These are phyloP conservation scores for Sycobia sp. DNA, from an alignment of 1,140 invertebrate species.

Conservation along the genomic window DNA sequence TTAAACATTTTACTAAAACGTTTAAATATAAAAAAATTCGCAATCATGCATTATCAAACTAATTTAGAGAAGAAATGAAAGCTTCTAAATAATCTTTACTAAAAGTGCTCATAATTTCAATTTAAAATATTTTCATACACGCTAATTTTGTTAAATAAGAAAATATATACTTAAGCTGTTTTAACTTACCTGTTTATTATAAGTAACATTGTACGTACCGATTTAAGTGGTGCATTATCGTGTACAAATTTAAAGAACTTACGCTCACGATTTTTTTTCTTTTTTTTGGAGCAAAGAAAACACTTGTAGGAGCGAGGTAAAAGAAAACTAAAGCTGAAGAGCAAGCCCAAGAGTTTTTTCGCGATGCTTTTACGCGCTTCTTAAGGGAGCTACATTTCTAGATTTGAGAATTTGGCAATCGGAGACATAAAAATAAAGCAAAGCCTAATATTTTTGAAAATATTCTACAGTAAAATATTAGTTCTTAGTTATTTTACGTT, in stretches of 20 bases:
- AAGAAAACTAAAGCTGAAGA: slow-evolving; percentile 5
- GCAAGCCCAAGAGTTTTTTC: slow-evolving; percentile 29
- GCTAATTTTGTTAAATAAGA: not conserved
- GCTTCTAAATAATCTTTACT: not conserved
- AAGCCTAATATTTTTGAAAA: not conserved
- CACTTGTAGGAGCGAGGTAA: slow-evolving; percentile 6
- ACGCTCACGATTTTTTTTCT: slow-evolving; percentile 4
- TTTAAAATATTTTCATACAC: slow-evolving; percentile 2
- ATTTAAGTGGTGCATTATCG: slow-evolving; percentile 19
- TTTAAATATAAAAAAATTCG: too few relatives aligned
- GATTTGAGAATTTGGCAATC: not conserved
- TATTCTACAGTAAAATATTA: too few relatives aligned
- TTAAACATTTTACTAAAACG: too few relatives aligned
- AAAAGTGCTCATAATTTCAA: too few relatives aligned
- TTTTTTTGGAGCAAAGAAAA: not conserved
- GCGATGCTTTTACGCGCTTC: slow-evolving; percentile 24
- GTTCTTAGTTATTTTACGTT: too few relatives aligned
- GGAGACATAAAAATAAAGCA: slow-evolving; percentile 11
- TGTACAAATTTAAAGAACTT: slow-evolving; percentile 17
- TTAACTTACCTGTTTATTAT: slow-evolving; percentile 15
- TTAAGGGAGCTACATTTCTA: slow-evolving; percentile 16
- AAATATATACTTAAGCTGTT: slow-evolving; percentile 14
- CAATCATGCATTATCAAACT: too few relatives aligned
- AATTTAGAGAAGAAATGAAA: too few relatives aligned
- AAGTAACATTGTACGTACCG: not conserved